Percentiles rank a stretch among this genome's conserved stretches.
Evolutionary conservation across 2,888 invertebrate genomes (phyloP).

Genomic region (Drosophila parthenogenetica): DNA sequence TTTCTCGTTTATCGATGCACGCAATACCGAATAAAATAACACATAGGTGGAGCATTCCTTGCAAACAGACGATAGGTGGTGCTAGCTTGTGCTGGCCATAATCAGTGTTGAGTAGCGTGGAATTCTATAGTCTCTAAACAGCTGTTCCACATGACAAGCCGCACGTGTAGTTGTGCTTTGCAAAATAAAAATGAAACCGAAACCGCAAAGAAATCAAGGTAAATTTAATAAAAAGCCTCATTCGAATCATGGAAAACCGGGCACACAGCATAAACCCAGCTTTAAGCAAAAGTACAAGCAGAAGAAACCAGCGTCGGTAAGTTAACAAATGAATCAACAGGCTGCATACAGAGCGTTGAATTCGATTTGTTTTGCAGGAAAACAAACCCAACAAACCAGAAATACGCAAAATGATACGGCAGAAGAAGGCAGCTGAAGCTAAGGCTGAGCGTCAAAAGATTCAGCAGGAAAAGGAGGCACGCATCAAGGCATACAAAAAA

Average conservation of each 20-base stretch:
- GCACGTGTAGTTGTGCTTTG: conserved; percentile 55
- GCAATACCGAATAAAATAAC: too few species aligned
- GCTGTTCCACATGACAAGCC: conserved; percentile 22
- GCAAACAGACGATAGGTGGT: background rate
- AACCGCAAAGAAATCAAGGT: conserved; percentile 28
- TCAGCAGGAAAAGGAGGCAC: conserved; percentile 85
- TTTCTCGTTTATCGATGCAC: too few species aligned
- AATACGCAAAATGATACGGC: conserved; percentile 57
- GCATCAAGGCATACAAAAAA: conserved; percentile 89
- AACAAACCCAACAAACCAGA: conserved; percentile 63
- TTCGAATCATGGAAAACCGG: conserved; percentile 19
- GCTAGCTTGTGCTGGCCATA: background rate
- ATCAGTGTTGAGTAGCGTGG: conserved; percentile 28
- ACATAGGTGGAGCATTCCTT: too few species aligned
- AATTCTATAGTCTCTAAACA: conserved; percentile 11
- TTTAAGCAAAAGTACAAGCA: conserved; percentile 60
- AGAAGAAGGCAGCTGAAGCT: conserved; percentile 61
- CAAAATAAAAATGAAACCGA: conserved; percentile 50
- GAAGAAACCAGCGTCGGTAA: conserved; percentile 45
- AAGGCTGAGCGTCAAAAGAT: conserved; percentile 83
- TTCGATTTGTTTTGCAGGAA: conserved; percentile 28
- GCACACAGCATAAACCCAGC: conserved; percentile 35
- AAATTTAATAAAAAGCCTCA: conserved; percentile 31
- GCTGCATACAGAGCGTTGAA: too few species aligned
- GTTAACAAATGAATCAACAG: background rate